These are phyloP conservation scores for Oncorhynchus mykiss DNA, from an alignment of 2,113 vertebrate species.

Conservation along the genomic window DNA sequence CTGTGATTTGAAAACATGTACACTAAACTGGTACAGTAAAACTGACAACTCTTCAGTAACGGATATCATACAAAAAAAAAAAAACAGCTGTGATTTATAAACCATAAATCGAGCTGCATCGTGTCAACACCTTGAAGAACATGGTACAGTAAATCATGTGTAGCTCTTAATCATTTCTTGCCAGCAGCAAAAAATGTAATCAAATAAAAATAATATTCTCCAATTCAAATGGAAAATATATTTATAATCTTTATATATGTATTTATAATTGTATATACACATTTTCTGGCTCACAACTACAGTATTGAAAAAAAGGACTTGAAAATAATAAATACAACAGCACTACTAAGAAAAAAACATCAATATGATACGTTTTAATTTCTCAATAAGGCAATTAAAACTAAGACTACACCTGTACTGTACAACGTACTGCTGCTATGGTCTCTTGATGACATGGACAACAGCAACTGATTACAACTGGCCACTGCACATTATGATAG, in stretches of 20 bases:
- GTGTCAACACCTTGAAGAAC: constrained; percentile 59
- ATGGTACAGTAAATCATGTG: constrained; percentile 59
- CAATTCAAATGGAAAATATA: constrained; percentile 79
- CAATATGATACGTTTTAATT: constrained; percentile 46
- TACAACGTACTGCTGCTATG: constrained; percentile 76
- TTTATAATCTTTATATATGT: constrained; percentile 79
- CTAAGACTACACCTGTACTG: constrained; percentile 44
- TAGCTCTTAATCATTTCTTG: constrained; percentile 64
- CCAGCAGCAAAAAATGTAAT: constrained; percentile 74
- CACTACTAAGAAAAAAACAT: constrained; percentile 52
- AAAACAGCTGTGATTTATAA: constrained; percentile 58
- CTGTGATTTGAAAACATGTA: constrained; percentile 69
- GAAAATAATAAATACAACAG: constrained; percentile 60
- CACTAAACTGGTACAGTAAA: constrained; percentile 67
- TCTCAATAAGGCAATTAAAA: constrained; percentile 74
- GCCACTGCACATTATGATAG: constrained; percentile 65
- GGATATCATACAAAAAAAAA: constrained; percentile 55
- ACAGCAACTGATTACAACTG: constrained; percentile 68
- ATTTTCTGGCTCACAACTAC: constrained; percentile 64
- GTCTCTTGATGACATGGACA: constrained; percentile 57
- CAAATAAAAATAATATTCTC: constrained; percentile 79
- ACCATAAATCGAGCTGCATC: constrained; percentile 66
- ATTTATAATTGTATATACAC: constrained; percentile 80
- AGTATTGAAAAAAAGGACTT: constrained; percentile 42
- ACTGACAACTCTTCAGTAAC: constrained; percentile 52